Evolutionary conservation across 2,888 invertebrate genomes (phyloP).

Genomic region (Phasia obesa): DNA sequence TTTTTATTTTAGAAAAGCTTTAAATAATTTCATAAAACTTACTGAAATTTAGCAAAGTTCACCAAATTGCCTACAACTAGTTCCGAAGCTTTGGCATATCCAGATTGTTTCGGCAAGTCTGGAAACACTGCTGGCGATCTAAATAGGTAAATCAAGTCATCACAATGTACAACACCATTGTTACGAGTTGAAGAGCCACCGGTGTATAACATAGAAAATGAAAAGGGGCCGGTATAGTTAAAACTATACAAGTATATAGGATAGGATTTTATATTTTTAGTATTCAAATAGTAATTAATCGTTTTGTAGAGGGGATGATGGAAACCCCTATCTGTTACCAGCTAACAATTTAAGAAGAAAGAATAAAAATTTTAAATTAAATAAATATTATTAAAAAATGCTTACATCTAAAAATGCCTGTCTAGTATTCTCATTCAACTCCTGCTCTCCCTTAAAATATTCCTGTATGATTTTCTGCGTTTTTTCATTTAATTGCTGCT

Average conservation of each 20-base stretch:
- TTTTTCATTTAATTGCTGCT: conserved; percentile 62
- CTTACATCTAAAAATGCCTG: conserved; percentile 77
- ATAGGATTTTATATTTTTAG: conserved; percentile 73
- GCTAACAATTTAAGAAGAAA: conserved; percentile 75
- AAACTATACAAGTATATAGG: conserved; percentile 84
- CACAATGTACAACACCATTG: conserved; percentile 83
- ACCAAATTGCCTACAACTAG: conserved; percentile 82
- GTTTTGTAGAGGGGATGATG: conserved; percentile 82
- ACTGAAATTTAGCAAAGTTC: conserved; percentile 83
- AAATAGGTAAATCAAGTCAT: conserved; percentile 84
- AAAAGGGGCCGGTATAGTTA: conserved; percentile 82
- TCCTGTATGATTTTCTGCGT: conserved; percentile 73
- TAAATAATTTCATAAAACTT: conserved; percentile 66
- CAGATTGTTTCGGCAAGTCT: conserved; percentile 77
- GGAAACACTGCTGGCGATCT: conserved; percentile 82
- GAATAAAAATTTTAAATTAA: not conserved
- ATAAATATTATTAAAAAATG: not conserved
- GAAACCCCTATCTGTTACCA: conserved; percentile 83
- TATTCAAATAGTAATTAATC: conserved; percentile 74
- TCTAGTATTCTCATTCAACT: conserved; percentile 75
- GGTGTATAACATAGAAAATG: conserved; percentile 82
- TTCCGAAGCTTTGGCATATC: conserved; percentile 80
- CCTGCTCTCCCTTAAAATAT: conserved; percentile 77
- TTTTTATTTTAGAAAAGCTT: not conserved
- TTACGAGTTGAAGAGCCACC: conserved; percentile 73